Conservation (phyloP, 2,888 invertebrate species). For the Microctonus aethiopoides region DNA sequence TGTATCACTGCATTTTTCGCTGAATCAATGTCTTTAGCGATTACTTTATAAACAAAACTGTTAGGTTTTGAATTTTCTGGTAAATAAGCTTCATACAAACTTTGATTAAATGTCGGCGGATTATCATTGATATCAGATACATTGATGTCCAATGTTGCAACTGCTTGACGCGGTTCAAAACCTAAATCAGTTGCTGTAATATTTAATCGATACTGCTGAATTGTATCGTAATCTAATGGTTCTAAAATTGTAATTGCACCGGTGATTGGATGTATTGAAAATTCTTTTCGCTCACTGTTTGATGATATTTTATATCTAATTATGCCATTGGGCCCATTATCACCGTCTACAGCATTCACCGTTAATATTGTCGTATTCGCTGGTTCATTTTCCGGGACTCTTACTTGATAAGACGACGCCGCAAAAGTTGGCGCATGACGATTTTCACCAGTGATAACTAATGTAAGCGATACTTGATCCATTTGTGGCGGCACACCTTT, state of each 20-base stretch:
- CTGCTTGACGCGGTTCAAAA: constrained; percentile 80
- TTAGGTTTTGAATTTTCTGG: constrained; percentile 85
- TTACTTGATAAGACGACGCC: constrained; percentile 86
- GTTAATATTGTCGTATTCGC: constrained; percentile 86
- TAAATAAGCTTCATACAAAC: constrained; percentile 80
- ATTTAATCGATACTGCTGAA: constrained; percentile 86
- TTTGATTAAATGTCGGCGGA: constrained; percentile 85
- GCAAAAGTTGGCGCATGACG: constrained; percentile 83
- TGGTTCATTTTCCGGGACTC: constrained; percentile 91
- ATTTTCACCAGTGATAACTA: constrained; percentile 90
- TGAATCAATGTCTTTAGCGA: constrained; percentile 87
- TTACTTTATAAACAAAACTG: constrained; percentile 77
- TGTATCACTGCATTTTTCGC: constrained; percentile 87
- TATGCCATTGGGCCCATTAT: constrained; percentile 91
- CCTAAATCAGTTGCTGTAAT: constrained; percentile 90
- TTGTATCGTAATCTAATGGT: constrained; percentile 86
- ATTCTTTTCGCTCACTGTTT: constrained; percentile 84
- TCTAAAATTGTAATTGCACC: constrained; percentile 85
- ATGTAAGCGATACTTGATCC: constrained; percentile 78
- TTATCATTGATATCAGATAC: constrained; percentile 95
- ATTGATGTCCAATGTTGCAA: constrained; percentile 85
- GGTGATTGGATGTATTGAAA: constrained; percentile 79
- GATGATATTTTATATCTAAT: constrained; percentile 85
- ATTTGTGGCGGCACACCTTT: constrained; percentile 88
- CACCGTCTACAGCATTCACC: constrained; percentile 86